Evolutionary conservation across 2,113 vertebrate genomes (phyloP).

Genomic region (Tenrec ecaudatus): DNA sequence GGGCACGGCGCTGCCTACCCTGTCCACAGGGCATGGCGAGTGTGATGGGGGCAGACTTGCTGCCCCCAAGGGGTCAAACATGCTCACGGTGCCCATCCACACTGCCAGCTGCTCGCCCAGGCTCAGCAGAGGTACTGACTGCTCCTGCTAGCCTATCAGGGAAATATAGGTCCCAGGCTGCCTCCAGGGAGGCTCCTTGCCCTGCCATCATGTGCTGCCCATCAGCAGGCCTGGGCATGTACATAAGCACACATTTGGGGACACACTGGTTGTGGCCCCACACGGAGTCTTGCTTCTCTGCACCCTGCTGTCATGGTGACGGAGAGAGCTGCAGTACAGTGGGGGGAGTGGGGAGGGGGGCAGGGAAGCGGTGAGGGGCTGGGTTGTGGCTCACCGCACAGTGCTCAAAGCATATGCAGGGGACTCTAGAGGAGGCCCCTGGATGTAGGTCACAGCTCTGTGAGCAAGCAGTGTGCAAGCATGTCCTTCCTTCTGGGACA

Average conservation of each 20-base stretch:
- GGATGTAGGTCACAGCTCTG: background rate
- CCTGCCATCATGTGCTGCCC: background rate
- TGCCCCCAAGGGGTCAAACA: background rate
- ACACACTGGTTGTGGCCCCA: conserved; percentile 22
- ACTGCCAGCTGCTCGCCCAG: background rate
- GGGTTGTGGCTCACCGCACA: background rate
- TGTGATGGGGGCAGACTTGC: background rate
- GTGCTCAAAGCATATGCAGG: background rate
- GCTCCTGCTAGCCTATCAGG: background rate
- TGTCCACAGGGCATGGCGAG: background rate
- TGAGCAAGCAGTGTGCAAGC: background rate
- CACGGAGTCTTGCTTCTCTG: conserved; percentile 48
- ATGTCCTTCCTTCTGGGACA: background rate
- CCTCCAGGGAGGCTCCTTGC: background rate
- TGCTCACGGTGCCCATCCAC: background rate
- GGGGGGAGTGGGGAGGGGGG: rapidly evolving
- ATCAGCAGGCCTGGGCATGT: rapidly evolving
- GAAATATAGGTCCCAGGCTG: background rate
- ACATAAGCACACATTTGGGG: background rate
- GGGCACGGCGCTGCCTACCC: background rate
- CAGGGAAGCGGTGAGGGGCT: background rate
- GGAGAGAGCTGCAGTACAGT: background rate
- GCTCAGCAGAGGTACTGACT: background rate
- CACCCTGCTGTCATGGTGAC: conserved; percentile 61
- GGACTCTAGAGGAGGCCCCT: too few species aligned